Evolutionary conservation across 2,797 vertebrate genomes (phyloP).

Genomic region (Pseudotriccus pelzelni): DNA sequence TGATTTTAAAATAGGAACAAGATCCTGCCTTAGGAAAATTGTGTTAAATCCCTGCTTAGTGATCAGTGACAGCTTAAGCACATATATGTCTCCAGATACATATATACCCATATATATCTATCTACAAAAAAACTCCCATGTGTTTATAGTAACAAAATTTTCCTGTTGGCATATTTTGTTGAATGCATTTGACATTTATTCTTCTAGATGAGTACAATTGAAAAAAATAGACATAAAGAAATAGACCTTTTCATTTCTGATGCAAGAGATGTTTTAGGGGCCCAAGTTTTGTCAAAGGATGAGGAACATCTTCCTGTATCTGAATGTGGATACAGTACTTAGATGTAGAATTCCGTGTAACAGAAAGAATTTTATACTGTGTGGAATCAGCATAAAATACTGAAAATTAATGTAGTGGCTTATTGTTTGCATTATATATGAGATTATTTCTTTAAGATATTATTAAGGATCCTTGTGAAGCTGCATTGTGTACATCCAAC

Average conservation of each 20-base stretch:
- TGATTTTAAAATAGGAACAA: neutral
- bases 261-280: neutral
- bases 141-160: neutral
- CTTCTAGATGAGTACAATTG: neutral
- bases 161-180: neutral
- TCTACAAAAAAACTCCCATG: neutral
- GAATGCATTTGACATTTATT: neutral
- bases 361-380: neutral
- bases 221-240: neutral
- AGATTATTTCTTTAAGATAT: neutral
- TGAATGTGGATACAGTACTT: neutral
- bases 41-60: neutral
- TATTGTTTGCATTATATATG: neutral
- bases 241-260: neutral
- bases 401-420: neutral
- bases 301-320: neutral
- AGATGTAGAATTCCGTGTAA: neutral
- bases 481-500: neutral
- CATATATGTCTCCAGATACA: neutral
- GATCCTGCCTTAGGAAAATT: neutral
- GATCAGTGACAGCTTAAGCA: neutral
- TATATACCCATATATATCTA: neutral
- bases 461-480: neutral
- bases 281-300: neutral
- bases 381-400: neutral